Percentiles rank a stretch among this genome's conserved stretches.
Conservation (phyloP, 2,113 vertebrate genomes). For the Clarias magur region DNA sequence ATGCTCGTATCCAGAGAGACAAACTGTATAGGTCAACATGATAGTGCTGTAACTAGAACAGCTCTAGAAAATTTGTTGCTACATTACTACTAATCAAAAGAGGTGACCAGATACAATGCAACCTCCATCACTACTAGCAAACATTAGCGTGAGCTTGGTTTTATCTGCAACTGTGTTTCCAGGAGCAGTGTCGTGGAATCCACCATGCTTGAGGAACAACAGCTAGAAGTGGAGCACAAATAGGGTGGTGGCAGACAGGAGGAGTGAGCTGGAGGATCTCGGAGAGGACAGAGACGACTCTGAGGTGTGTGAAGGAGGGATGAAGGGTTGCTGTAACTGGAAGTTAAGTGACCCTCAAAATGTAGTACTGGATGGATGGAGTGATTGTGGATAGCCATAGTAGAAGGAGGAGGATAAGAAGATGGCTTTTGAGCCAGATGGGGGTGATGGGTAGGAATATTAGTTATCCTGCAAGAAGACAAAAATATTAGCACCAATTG, state of each 20-base stretch:
- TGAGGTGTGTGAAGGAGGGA: neutral
- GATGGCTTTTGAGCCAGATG: slow-evolving; percentile 7
- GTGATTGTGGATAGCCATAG: slow-evolving; percentile 2
- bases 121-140: neutral
- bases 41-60: neutral
- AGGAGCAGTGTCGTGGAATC: slow-evolving; percentile 39
- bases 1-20: neutral
- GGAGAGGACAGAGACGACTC: neutral
- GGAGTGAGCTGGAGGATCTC: neutral
- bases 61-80: neutral
- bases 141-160: slow-evolving; percentile 6
- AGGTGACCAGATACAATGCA: neutral
- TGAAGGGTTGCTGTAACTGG: neutral
- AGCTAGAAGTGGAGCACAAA: neutral
- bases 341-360: neutral
- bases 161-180: slow-evolving; percentile 37
- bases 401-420: neutral
- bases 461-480: slow-evolving; percentile 6
- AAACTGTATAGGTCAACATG: neutral
- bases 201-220: slow-evolving; percentile 4
- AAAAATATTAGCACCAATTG: neutral
- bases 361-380: neutral
- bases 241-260: neutral
- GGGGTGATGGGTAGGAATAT: neutral
- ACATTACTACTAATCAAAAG: neutral